phyloP scores from a whole-genome alignment of 2,888 invertebrate genomes.

The Drosophila kuntzei region DNA sequence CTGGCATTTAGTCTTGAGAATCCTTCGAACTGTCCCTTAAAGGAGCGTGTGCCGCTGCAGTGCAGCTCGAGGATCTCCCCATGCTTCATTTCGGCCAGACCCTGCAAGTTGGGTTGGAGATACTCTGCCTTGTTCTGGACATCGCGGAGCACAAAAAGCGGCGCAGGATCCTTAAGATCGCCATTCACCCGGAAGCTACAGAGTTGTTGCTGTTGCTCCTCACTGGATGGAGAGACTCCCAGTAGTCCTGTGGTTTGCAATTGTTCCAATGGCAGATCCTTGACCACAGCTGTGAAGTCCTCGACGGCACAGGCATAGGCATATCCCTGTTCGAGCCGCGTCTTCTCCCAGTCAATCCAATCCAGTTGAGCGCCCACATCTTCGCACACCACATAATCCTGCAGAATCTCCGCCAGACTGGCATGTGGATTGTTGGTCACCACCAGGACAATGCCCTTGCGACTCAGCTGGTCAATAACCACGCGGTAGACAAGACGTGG shows the following conservation, averaged over 20 bases:
- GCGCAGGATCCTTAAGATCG: slow-evolving; percentile 86
- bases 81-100: slow-evolving; percentile 53
- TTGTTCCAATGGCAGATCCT: slow-evolving; percentile 58
- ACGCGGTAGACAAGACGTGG: slow-evolving; percentile 87
- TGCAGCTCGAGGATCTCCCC: slow-evolving; percentile 63
- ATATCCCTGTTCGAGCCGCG: slow-evolving; percentile 57
- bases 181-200: slow-evolving; percentile 68
- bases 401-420: slow-evolving; percentile 54
- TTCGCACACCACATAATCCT: slow-evolving; percentile 72
- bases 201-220: background rate
- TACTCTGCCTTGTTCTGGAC: slow-evolving; percentile 49
- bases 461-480: slow-evolving; percentile 85
- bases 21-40: slow-evolving; percentile 55
- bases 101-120: slow-evolving; percentile 59
- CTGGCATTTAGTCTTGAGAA: slow-evolving; percentile 64
- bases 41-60: slow-evolving; percentile 56
- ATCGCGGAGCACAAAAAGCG: slow-evolving; percentile 86
- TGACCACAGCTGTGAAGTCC: slow-evolving; percentile 59
- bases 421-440: slow-evolving; percentile 84
- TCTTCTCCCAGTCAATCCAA: slow-evolving; percentile 72
- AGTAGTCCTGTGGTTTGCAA: slow-evolving; percentile 58
- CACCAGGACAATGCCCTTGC: slow-evolving; percentile 79
- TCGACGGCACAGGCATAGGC: slow-evolving; percentile 72
- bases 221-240: slow-evolving; percentile 30
- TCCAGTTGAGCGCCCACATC: slow-evolving; percentile 66